A percentile compares a stretch with the other conserved stretches of the same genome.
Evolutionary conservation across 2,113 vertebrate species (phyloP).

Genomic region (Elanoides forficatus): DNA sequence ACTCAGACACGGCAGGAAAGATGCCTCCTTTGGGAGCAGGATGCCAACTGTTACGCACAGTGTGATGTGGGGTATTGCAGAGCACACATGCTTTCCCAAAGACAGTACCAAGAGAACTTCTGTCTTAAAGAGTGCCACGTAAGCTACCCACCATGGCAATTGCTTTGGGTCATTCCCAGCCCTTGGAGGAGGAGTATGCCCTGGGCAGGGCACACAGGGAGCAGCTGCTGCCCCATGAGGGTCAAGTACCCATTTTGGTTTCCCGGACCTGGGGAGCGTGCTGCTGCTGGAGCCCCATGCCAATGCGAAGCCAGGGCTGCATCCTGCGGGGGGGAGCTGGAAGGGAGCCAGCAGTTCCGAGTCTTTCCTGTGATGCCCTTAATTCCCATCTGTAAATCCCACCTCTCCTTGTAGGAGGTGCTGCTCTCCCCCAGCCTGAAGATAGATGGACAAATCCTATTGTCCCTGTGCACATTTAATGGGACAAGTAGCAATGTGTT

Average conservation of each 20-base stretch:
- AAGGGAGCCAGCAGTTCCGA: not conserved
- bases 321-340: not conserved
- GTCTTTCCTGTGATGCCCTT: not conserved
- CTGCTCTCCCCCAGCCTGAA: not conserved
- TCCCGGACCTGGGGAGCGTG: not conserved
- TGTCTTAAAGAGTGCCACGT: not conserved
- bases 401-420: not conserved
- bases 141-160: not conserved
- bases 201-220: not conserved
- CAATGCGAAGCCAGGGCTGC: not conserved
- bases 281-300: not conserved
- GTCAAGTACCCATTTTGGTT: not conserved
- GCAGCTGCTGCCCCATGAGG: fast-evolving
- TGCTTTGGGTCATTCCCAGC: not conserved
- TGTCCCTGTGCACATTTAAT: not conserved
- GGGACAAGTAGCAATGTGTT: not conserved
- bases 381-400: not conserved
- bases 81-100: not conserved
- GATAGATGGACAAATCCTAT: not conserved
- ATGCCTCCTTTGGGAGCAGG: not conserved
- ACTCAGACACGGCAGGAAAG: not conserved
- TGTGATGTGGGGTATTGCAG: not conserved
- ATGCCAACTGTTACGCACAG: not conserved
- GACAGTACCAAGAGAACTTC: not conserved
- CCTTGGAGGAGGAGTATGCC: not conserved